A percentile compares a stretch with the other conserved stretches of the same genome.
phyloP scores from a whole-genome alignment of 2,113 vertebrate genomes.

The Plectropomus leopardus region DNA sequence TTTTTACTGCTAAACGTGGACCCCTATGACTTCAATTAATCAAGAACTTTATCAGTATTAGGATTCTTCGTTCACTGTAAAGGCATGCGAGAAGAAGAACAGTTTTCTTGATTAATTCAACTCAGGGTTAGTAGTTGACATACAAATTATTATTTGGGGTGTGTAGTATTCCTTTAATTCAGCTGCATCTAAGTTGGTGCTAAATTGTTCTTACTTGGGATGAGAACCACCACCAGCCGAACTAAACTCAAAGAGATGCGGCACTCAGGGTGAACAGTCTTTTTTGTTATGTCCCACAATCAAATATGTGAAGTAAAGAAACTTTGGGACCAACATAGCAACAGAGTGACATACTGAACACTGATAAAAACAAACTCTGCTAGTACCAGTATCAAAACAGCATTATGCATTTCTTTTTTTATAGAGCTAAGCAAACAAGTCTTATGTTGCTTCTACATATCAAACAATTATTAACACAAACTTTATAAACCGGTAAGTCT shows the following conservation, averaged over 20 bases:
- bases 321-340: constrained; percentile 32
- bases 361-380: not conserved
- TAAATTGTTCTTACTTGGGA: not conserved
- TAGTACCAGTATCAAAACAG: not conserved
- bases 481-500: not conserved
- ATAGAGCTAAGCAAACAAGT: not conserved
- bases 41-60: too few species aligned
- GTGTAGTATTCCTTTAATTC: not conserved
- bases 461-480: constrained; percentile 4
- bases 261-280: constrained; percentile 4
- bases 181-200: not conserved
- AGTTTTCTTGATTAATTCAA: too few species aligned
- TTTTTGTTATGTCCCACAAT: constrained; percentile 5
- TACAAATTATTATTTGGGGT: too few species aligned
- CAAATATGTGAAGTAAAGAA: not conserved
- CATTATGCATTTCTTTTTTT: not conserved
- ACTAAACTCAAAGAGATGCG: constrained; percentile 10
- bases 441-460: not conserved
- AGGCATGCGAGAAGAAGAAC: too few species aligned
- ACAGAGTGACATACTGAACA: not conserved
- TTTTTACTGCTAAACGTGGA: too few species aligned
- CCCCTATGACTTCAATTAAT: too few species aligned
- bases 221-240: not conserved
- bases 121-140: too few species aligned
- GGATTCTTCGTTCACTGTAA: too few species aligned